Evolutionary conservation across 2,888 invertebrate genomes (phyloP).

Genomic region (Aspidiotus destructor): DNA sequence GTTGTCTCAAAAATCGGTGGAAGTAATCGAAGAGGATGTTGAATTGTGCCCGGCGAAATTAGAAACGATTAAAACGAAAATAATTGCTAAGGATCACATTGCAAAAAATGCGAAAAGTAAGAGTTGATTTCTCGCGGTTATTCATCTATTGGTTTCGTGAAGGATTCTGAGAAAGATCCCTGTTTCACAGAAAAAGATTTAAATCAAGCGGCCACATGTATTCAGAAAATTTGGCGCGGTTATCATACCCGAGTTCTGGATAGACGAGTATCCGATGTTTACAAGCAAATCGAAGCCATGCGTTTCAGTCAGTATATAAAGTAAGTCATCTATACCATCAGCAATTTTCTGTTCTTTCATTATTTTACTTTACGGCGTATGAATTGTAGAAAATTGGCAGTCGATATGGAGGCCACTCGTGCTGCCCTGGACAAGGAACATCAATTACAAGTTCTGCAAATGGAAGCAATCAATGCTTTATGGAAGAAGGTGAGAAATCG

Average conservation of each 20-base stretch:
- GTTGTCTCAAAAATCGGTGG: slow-evolving; percentile 7
- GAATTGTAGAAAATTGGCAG: slow-evolving; percentile 58
- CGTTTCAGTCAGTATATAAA: slow-evolving; percentile 74
- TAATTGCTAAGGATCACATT: slow-evolving; percentile 17
- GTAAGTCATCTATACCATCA: slow-evolving; percentile 46
- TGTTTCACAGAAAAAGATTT: slow-evolving; percentile 27
- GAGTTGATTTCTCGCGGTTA: no score
- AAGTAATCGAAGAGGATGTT: slow-evolving; percentile 19
- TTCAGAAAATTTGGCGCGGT: slow-evolving; percentile 80
- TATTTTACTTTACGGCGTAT: neutral
- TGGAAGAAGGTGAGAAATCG: slow-evolving; percentile 68
- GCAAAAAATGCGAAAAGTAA: neutral
- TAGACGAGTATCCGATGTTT: slow-evolving; percentile 53
- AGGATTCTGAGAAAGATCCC: no score
- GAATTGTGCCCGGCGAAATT: slow-evolving; percentile 28
- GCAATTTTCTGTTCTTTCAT: neutral
- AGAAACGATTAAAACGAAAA: slow-evolving; percentile 33
- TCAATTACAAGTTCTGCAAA: slow-evolving; percentile 74
- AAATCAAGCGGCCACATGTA: slow-evolving; percentile 57
- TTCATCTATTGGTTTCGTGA: no score
- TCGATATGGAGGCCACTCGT: slow-evolving; percentile 76
- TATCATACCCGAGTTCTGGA: slow-evolving; percentile 66
- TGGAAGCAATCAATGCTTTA: slow-evolving; percentile 80
- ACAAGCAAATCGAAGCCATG: slow-evolving; percentile 61
- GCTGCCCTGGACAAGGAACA: slow-evolving; percentile 73